A percentile compares a stretch with the other conserved stretches of the same genome.
These are phyloP conservation scores for Epirrhoe alternata DNA, from an alignment of 2,888 invertebrate genomes.

Conservation along the genomic window DNA sequence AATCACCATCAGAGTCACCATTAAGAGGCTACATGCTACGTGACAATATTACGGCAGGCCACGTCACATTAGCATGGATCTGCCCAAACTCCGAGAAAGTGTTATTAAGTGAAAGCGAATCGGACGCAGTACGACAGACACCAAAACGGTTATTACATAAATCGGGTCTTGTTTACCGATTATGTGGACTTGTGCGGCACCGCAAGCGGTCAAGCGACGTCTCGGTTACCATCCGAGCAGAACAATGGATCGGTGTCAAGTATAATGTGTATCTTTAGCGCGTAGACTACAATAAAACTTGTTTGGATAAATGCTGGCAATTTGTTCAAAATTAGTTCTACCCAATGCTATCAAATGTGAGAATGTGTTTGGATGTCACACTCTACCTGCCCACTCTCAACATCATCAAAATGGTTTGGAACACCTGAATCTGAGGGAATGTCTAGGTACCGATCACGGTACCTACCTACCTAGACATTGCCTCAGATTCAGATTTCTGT, in stretches of 20 bases:
- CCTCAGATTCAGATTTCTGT: no score
- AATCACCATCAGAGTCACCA: constrained; percentile 3
- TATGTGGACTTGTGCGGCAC: constrained; percentile 62
- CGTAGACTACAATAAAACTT: constrained; percentile 8
- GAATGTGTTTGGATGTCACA: background rate
- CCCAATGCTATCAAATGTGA: background rate
- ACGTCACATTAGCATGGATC: constrained; percentile 47
- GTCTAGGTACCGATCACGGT: no score
- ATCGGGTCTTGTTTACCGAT: constrained; percentile 69
- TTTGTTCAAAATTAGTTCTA: background rate
- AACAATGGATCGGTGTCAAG: constrained; percentile 29
- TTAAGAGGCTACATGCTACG: constrained; percentile 12
- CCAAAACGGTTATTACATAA: constrained; percentile 73
- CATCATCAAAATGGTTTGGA: background rate
- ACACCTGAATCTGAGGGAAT: no score
- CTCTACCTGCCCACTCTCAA: background rate
- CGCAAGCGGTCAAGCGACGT: constrained; percentile 34
- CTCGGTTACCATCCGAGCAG: constrained; percentile 20
- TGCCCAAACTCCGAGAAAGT: constrained; percentile 74
- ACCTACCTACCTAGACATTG: no score
- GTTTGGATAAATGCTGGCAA: background rate
- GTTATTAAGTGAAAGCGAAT: constrained; percentile 77
- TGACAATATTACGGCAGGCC: constrained; percentile 31
- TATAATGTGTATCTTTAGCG: constrained; percentile 21
- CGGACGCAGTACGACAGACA: constrained; percentile 60